Percentiles rank a stretch among this genome's conserved stretches.
These are phyloP conservation scores for Elgaria multicarinata DNA, from an alignment of 2,113 vertebrate species.

Conservation along the genomic window DNA sequence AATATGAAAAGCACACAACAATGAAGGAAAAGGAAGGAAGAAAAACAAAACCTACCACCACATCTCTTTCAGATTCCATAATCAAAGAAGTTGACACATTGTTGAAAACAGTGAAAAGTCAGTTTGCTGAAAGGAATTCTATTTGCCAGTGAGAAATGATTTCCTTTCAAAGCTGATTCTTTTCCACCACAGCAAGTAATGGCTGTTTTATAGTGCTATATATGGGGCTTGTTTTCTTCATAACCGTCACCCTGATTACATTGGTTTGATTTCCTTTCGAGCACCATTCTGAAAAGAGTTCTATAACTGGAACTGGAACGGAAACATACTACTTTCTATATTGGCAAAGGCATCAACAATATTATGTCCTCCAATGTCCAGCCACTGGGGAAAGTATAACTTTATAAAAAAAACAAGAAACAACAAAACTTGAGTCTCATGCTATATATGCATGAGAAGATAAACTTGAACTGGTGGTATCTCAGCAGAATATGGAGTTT, in stretches of 20 bases:
- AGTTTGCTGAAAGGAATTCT: constrained; percentile 58
- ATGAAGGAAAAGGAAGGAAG: neutral
- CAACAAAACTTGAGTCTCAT: neutral
- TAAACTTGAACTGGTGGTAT: neutral
- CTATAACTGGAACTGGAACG: neutral
- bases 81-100: constrained; percentile 47
- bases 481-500: neutral
- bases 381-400: neutral
- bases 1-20: fast-evolving
- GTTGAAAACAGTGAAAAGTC: constrained; percentile 48
- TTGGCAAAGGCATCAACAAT: neutral
- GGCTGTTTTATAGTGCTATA: constrained; percentile 30
- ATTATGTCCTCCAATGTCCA: neutral
- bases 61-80: constrained; percentile 22
- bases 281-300: neutral
- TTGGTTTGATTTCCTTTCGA: neutral
- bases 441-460: fast-evolving
- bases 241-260: constrained; percentile 17
- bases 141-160: constrained; percentile 63
- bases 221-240: neutral
- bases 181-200: constrained; percentile 31
- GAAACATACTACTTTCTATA: constrained; percentile 1
- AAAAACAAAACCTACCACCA: neutral
- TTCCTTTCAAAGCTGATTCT: constrained; percentile 40
- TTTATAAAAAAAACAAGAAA: neutral